Conservation (phyloP, 2,888 invertebrate genomes). For the Anthophora plumipes region DNA sequence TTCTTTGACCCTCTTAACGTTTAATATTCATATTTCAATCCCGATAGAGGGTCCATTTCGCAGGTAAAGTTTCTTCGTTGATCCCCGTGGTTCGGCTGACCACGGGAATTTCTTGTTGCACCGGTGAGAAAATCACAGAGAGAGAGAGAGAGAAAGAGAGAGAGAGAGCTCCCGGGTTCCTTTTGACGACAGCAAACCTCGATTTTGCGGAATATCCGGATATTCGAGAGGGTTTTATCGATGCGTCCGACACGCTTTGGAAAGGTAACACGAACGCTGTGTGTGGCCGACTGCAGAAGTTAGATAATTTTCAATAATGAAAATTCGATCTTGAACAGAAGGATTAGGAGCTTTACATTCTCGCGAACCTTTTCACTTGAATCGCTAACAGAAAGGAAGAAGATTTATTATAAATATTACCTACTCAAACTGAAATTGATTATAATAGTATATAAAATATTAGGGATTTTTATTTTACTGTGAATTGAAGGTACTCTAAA, state of each 20-base stretch:
- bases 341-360: background rate
- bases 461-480: background rate
- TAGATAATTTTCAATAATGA: slow-evolving; percentile 45
- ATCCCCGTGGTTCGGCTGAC: slow-evolving; percentile 50
- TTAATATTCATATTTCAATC: slow-evolving; percentile 47
- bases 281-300: slow-evolving; percentile 18
- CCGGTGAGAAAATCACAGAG: slow-evolving; percentile 37
- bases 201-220: slow-evolving; percentile 55
- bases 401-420: no score
- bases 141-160: no score
- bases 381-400: background rate
- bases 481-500: no score
- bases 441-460: background rate
- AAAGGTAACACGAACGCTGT: slow-evolving; percentile 10
- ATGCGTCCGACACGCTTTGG: slow-evolving; percentile 28
- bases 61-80: slow-evolving; percentile 55
- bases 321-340: slow-evolving; percentile 4
- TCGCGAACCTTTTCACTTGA: background rate
- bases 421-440: no score
- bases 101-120: slow-evolving; percentile 62
- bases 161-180: background rate
- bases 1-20: slow-evolving; percentile 40
- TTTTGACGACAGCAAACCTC: slow-evolving; percentile 34
- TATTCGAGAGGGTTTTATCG: slow-evolving; percentile 53
- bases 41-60: slow-evolving; percentile 34